phyloP scores from a whole-genome alignment of 2,797 vertebrate species.

The Buphagus erythrorhynchus region DNA sequence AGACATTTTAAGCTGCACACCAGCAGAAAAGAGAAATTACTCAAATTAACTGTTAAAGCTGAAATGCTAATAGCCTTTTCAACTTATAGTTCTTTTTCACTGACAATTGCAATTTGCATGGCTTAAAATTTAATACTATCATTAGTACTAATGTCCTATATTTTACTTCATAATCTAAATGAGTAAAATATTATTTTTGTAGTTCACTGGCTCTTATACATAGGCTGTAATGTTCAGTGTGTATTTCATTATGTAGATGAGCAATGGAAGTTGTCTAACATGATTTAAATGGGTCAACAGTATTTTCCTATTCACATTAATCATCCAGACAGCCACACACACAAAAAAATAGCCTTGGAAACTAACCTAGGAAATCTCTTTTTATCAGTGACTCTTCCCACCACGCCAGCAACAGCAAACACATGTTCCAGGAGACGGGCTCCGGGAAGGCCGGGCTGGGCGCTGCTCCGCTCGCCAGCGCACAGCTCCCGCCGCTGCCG shows the following conservation, averaged over 20 bases:
- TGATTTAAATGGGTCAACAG: constrained; percentile 83
- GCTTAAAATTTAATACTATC: constrained; percentile 74
- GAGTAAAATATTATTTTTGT: constrained; percentile 75
- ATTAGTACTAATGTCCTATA: constrained; percentile 71
- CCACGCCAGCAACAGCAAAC: background rate
- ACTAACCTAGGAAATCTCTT: constrained; percentile 64
- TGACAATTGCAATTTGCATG: constrained; percentile 74
- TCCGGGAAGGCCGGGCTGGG: background rate
- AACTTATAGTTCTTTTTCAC: constrained; percentile 68
- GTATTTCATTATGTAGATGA: constrained; percentile 80
- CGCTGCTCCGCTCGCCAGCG: background rate
- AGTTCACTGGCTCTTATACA: constrained; percentile 66
- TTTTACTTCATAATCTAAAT: constrained; percentile 76
- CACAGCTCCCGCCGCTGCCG: background rate
- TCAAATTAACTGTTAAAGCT: constrained; percentile 67
- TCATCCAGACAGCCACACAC: constrained; percentile 71
- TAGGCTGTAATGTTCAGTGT: constrained; percentile 67
- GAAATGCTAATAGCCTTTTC: constrained; percentile 65
- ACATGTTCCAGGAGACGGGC: background rate
- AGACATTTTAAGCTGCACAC: constrained; percentile 22
- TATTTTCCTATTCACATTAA: constrained; percentile 81
- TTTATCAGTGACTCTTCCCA: constrained; percentile 20
- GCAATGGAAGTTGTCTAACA: constrained; percentile 74
- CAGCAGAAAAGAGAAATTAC: background rate
- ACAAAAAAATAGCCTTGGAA: constrained; percentile 30